Base-by-base conservation (phyloP, 2,113 vertebrate genomes). In the Oryctolagus cuniculus region DNA sequence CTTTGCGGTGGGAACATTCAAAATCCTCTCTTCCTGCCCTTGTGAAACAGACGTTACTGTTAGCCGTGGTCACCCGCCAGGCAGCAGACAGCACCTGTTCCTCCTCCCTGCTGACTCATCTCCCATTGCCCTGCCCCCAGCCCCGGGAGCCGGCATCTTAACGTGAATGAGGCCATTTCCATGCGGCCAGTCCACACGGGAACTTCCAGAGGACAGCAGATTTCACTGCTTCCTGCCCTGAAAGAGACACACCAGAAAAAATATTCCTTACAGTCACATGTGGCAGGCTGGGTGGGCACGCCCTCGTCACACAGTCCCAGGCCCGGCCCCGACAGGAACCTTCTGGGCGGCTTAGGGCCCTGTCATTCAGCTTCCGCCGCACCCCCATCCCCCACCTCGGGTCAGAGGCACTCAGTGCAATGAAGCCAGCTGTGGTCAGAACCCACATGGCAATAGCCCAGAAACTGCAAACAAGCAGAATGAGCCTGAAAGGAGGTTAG, bases 401-500 rank as follows among this genome's bases (percentile, higher is more conserved):
- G 77, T 82, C 81, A 64, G 55, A 87, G 61, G 64, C 16, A 38
- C 73, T 63, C 58, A 16, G 58, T 34, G 36, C 21, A 38, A 67
- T 63, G 77, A 93, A 77, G 49, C 69, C 79, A 16, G 34, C 29
- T 27, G 2, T 69, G 63, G 74, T 31, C 61, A n/a, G 87, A 78
- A 51, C 44, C 69, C 70, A 55, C 31, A 79, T 74, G 89, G 89
- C 80, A 82, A 63, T 63, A 87, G 80, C n/a, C 75, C 13, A 70
- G 85, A 79, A 69, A 93, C 93, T 87, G 75, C 89, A 95, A 93
- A 93, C 53, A 69, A 93, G 64, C 72, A n/a, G 49, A 73, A 89
- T 58, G 88, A 34, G 38, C 78, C 83, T 82, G 75, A 89, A 86
- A 87, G 69, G 84, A 74, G 84, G 34, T 86, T 66, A 49, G 89